Conservation (phyloP, 1,140 invertebrate genomes). For the Papilio machaon region DNA sequence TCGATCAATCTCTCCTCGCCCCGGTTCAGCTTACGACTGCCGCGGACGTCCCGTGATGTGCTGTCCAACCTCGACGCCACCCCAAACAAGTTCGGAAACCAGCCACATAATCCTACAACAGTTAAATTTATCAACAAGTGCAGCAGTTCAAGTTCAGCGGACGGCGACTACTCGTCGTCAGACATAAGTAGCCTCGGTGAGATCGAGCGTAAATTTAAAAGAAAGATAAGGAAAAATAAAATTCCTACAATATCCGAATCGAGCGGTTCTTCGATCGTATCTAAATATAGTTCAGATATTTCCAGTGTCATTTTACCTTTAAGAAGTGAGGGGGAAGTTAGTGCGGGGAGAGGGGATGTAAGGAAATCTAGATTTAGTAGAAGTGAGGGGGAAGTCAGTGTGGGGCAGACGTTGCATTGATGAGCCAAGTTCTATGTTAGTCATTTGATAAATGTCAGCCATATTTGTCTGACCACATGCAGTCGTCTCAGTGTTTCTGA, state of each 20-base stretch:
- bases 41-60: slow-evolving; percentile 62
- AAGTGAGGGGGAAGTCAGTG: slow-evolving; percentile 76
- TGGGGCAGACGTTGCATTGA: slow-evolving; percentile 47
- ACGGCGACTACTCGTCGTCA: slow-evolving; percentile 66
- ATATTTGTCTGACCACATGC: not conserved
- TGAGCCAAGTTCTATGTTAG: not conserved
- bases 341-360: slow-evolving; percentile 54
- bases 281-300: slow-evolving; percentile 56
- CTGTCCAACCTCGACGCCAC: slow-evolving; percentile 56
- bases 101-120: slow-evolving; percentile 36
- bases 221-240: slow-evolving; percentile 49
- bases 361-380: slow-evolving; percentile 56
- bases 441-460: not conserved
- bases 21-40: slow-evolving; percentile 72
- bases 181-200: slow-evolving; percentile 77
- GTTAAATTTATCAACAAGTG: slow-evolving; percentile 45
- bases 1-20: slow-evolving; percentile 77
- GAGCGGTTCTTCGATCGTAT: slow-evolving; percentile 55
- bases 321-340: slow-evolving; percentile 73
- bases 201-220: slow-evolving; percentile 61
- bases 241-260: slow-evolving; percentile 62
- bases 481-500: not conserved
- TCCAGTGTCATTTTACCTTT: slow-evolving; percentile 58
- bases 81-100: slow-evolving; percentile 34
- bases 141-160: slow-evolving; percentile 65